Evolutionary conservation across 2,797 vertebrate genomes (phyloP), one percentile per base, ranked within the genome.

Genomic region (Oryzias dopingdopingensis): DNA sequence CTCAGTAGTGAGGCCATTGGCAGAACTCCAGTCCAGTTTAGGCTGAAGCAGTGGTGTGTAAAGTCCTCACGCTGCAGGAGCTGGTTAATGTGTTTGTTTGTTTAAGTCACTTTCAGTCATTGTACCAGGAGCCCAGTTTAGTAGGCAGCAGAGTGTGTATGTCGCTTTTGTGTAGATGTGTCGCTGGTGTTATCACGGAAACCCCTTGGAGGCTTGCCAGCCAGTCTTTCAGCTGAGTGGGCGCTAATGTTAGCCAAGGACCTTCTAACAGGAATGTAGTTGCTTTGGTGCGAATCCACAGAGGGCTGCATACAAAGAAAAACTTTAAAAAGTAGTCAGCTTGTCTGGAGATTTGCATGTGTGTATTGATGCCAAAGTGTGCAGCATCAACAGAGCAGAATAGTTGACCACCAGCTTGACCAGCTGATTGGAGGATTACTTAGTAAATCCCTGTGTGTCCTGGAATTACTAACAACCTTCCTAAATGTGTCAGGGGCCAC

Each of bases 401-500:
- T 43, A 79, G 82, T 54, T 12, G 14, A 59, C 20, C 42, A 56
- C 46, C n/a, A 40, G 70, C 70, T 44, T 56, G 67, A 80, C 46
- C 62, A 58, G 75, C 69, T 73, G 59, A 67, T 44, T 59, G 52
- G 42, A 52, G 76, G 84, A 87, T 88, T 88, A 89, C 65, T n/a
- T 1, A 6, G 60, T 55, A 79, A 86, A 88, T 82, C 82, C 80
- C 37, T 23, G 5, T 1, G 18, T 74, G 79, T 79, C 79, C 82
- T 79, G 73, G 76, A 85, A 86, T 79, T 76, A 71, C 72, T 78
- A 77, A 73, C 59, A 23, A 70, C 67, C 61, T 51, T 46, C 57
- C 62, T 76, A 56, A 83, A 77, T 63, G 56, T 52, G 75, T 69
- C 46, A 15, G 4, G 49, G 55, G 67, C 1, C 50, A 69, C 63